Evolutionary conservation across 2,888 invertebrate species (phyloP).

Genomic region (Oscheius sp.): DNA sequence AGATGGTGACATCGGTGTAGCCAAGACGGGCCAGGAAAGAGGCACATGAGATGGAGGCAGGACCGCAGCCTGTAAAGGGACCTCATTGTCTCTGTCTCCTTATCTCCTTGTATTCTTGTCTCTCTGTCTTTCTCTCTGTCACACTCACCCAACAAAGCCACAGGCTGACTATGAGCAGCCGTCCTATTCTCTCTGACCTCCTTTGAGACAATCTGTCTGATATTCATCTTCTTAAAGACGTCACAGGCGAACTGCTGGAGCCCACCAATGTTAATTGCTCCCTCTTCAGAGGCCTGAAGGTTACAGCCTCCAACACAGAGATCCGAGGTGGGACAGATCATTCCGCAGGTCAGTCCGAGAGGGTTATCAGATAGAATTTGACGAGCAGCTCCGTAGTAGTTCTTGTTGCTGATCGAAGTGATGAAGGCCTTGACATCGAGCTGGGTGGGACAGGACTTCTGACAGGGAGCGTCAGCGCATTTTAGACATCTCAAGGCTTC

Average conservation of each 20-base stretch:
- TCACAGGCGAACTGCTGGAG: conserved; percentile 97
- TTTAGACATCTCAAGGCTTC: conserved; percentile 69
- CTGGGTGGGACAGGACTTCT: conserved; percentile 98
- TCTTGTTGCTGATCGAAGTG: conserved; percentile 94
- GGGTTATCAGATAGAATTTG: conserved; percentile 98
- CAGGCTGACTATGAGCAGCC: conserved; percentile 73
- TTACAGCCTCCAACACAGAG: conserved; percentile 98
- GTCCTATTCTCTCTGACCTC: conserved; percentile 72
- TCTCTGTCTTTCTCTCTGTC: background rate
- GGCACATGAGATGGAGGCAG: conserved; percentile 94
- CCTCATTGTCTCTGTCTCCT: too few species aligned
- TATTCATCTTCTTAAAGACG: conserved; percentile 89
- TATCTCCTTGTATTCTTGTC: background rate
- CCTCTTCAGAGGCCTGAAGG: conserved; percentile 91
- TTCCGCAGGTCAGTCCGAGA: conserved; percentile 91
- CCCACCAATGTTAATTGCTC: conserved; percentile 97
- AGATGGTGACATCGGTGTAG: conserved; percentile 89
- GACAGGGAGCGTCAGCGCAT: conserved; percentile 76
- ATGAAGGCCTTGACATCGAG: conserved; percentile 96
- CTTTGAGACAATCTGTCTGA: conserved; percentile 87
- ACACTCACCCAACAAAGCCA: conserved; percentile 82
- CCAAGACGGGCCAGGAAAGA: conserved; percentile 93
- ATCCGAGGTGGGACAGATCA: conserved; percentile 99
- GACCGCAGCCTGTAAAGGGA: conserved; percentile 84
- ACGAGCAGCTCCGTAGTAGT: conserved; percentile 94